These are phyloP conservation scores for Trinectes maculatus DNA, from an alignment of 2,113 vertebrate species.

Conservation along the genomic window DNA sequence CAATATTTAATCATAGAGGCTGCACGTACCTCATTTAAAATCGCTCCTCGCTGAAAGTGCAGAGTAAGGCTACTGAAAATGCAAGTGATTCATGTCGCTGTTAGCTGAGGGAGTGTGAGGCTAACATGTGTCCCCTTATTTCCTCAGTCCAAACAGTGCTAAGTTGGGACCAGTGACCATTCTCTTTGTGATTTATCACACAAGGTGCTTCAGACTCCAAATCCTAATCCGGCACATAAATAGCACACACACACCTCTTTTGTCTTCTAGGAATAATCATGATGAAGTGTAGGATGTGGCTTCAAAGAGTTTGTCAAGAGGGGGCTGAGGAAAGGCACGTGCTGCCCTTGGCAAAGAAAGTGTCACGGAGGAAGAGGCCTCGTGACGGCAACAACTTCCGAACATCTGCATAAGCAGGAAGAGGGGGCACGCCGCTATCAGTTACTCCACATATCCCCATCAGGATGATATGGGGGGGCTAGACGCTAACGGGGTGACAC, in stretches of 20 bases:
- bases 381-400: constrained; percentile 65
- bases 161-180: constrained; percentile 1
- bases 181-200: constrained; percentile 16
- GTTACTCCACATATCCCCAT: not conserved
- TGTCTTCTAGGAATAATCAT: not conserved
- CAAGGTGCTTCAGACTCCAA: not conserved
- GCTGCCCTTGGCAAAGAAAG: constrained; percentile 50
- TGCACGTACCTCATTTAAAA: constrained; percentile 25
- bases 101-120: constrained; percentile 25
- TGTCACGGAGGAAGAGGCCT: constrained; percentile 45
- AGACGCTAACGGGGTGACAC: constrained; percentile 11
- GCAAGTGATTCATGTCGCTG: constrained; percentile 9
- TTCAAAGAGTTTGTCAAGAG: constrained; percentile 2
- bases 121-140: not conserved
- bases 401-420: constrained; percentile 63
- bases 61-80: constrained; percentile 37
- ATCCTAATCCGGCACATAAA: not conserved
- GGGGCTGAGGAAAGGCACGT: constrained; percentile 10
- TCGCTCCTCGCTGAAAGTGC: constrained; percentile 46
- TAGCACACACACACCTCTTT: not conserved
- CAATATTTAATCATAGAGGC: constrained; percentile 29
- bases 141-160: constrained; percentile 2
- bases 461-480: not conserved
- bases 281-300: not conserved
- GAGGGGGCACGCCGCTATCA: constrained; percentile 16